Evolutionary conservation across 2,113 vertebrate genomes (phyloP).

Genomic region (Megaptera novaeangliae): DNA sequence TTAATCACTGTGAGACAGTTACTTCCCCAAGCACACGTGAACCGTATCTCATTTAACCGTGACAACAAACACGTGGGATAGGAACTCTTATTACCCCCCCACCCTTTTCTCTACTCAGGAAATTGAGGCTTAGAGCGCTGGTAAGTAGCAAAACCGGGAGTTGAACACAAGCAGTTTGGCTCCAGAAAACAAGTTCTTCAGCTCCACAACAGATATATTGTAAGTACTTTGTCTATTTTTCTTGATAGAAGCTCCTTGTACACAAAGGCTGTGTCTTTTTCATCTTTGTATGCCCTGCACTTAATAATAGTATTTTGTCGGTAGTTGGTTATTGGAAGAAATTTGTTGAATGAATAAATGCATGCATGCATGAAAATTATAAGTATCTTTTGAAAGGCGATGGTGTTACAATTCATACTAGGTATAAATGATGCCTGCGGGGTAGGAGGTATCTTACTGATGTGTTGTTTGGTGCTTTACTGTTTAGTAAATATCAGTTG

Average conservation of each 20-base stretch:
- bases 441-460: neutral
- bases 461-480: neutral
- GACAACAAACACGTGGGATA: neutral
- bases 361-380: neutral
- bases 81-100: no score
- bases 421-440: neutral
- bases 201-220: neutral
- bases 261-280: neutral
- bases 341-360: neutral
- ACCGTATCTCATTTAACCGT: constrained; percentile 8
- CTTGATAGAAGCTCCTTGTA: neutral
- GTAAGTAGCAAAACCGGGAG: neutral
- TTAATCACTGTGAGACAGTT: neutral
- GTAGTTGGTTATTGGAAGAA: neutral
- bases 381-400: neutral
- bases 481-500: neutral
- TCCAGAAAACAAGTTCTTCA: neutral
- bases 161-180: no score
- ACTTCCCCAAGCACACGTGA: neutral
- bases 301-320: neutral
- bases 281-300: neutral
- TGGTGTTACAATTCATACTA: neutral
- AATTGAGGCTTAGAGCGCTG: neutral
- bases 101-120: neutral
- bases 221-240: neutral